Base-by-base conservation (phyloP, 2,113 vertebrate genomes). In the Xiphias gladius region DNA sequence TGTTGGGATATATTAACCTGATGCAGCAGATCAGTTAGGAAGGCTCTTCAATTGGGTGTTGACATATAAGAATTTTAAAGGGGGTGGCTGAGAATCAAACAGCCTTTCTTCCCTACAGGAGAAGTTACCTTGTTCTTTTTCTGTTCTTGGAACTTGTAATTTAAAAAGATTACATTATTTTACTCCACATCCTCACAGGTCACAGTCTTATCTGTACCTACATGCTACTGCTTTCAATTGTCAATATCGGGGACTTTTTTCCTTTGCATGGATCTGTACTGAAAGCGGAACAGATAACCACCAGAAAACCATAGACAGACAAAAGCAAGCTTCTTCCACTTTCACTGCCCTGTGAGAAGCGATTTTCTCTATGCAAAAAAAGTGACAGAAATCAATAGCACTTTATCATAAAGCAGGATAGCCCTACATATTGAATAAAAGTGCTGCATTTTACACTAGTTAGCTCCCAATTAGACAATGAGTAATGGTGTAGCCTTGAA, bases 1-100 rank as follows among this genome's bases (percentile, higher is more conserved):
- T 85, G 66, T 41, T 65, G 58, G 81, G 85, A 94, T 90, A 67
- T 80, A 89, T 84, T 71, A 77, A 76, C 76, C 79, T 59, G 75
- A 88, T 73, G 52, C 67, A 79, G 43, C 35, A 65, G 80, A 90
- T 93, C 83, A 83, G 91, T 85, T 48, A 63, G 69, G 37, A 65
- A 30, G 79, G 48, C 61, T 79, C 30, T 13, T 68, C 71, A 55
- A 52, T 52, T n/a, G 50, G 63, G 35, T 46, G 76, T 43, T 70
- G 43, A 57, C 79, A 6, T 35, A 57, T 84, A 72, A 88, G 90
- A 79, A 80, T 80, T 66, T 67, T 62, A 5, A 41, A 41, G 48
- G 43, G 30, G 17, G 16, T 6, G 30, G 30, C 19, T 28, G 58
- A 61, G 54, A 70, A 63, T 76, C 54, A 80, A 55, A 67, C 20